phyloP scores from a whole-genome alignment of 1,140 invertebrate species.

The Drosophila kanapiae region DNA sequence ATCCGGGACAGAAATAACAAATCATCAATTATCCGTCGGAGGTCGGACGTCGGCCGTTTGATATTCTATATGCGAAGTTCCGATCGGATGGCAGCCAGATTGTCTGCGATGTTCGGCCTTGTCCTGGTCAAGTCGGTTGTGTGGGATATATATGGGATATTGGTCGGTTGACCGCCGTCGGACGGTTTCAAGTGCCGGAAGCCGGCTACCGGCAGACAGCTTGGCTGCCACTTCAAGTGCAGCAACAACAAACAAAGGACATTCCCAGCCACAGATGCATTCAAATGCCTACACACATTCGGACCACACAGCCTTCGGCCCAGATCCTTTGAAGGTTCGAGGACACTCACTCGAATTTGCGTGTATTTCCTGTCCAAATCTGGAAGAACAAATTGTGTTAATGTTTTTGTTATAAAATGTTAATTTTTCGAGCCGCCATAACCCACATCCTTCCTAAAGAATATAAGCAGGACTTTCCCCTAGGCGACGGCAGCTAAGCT shows the following conservation, averaged over 20 bases:
- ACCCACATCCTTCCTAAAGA: no score
- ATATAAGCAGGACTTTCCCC: no score
- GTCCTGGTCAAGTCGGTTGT: slow-evolving; percentile 54
- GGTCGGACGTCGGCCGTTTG: slow-evolving; percentile 50
- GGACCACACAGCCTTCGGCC: slow-evolving; percentile 33
- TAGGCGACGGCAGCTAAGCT: neutral
- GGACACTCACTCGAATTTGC: neutral
- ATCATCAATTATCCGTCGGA: slow-evolving; percentile 55
- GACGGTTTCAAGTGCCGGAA: slow-evolving; percentile 50
- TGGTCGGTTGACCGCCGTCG: slow-evolving; percentile 73
- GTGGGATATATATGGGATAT: slow-evolving; percentile 20
- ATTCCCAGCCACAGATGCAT: neutral
- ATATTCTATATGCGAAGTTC: slow-evolving; percentile 74
- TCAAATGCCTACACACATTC: neutral
- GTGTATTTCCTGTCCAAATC: slow-evolving; percentile 7
- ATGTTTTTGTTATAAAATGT: neutral
- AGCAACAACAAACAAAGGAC: slow-evolving; percentile 54
- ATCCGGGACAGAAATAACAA: slow-evolving; percentile 52
- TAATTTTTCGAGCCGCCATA: neutral
- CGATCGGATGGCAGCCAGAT: slow-evolving; percentile 56
- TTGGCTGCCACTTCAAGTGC: slow-evolving; percentile 66
- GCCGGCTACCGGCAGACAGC: slow-evolving; percentile 54
- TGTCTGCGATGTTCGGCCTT: slow-evolving; percentile 32
- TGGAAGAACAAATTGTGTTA: neutral
- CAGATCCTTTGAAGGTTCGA: slow-evolving; percentile 11